Conservation (phyloP, 2,797 vertebrate genomes). For the Semaprochilodus insignis region DNA sequence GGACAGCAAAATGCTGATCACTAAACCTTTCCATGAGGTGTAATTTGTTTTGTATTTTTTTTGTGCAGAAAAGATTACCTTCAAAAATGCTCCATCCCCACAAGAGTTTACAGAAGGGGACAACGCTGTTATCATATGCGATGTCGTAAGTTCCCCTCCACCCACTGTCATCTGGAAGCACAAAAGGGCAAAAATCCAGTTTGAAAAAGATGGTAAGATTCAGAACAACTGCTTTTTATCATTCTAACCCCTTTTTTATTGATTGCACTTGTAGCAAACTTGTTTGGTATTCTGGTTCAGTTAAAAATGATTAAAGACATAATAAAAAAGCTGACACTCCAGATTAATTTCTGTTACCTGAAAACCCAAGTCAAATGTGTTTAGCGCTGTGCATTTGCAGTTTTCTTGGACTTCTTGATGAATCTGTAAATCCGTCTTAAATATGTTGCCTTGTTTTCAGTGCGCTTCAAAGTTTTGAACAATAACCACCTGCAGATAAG, state of each 20-base stretch:
- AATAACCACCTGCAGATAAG: slow-evolving; percentile 98
- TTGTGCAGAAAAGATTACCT: slow-evolving; percentile 93
- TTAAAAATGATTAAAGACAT: slow-evolving; percentile 1
- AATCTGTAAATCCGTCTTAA: not conserved
- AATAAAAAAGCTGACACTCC: not conserved
- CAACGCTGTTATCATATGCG: slow-evolving; percentile 90
- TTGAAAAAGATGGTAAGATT: slow-evolving; percentile 93
- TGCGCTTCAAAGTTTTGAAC: slow-evolving; percentile 89
- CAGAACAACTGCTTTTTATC: slow-evolving; percentile 18
- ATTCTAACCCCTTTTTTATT: slow-evolving; percentile 40
- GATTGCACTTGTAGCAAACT: not conserved
- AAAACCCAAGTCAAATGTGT: not conserved
- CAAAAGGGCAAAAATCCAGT: slow-evolving; percentile 88
- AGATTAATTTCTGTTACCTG: not conserved
- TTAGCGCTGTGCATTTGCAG: not conserved
- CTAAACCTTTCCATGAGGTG: slow-evolving; percentile 1
- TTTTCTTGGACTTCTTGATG: not conserved
- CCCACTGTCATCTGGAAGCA: slow-evolving; percentile 96
- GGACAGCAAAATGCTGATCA: not conserved
- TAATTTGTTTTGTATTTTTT: not conserved
- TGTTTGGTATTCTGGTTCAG: not conserved
- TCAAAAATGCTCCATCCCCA: slow-evolving; percentile 92
- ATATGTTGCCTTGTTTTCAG: slow-evolving; percentile 69
- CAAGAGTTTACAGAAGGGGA: slow-evolving; percentile 97
- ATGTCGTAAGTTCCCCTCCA: slow-evolving; percentile 90